Conservation (phyloP, 2,888 invertebrate genomes). For the Lasioglossum morio region DNA sequence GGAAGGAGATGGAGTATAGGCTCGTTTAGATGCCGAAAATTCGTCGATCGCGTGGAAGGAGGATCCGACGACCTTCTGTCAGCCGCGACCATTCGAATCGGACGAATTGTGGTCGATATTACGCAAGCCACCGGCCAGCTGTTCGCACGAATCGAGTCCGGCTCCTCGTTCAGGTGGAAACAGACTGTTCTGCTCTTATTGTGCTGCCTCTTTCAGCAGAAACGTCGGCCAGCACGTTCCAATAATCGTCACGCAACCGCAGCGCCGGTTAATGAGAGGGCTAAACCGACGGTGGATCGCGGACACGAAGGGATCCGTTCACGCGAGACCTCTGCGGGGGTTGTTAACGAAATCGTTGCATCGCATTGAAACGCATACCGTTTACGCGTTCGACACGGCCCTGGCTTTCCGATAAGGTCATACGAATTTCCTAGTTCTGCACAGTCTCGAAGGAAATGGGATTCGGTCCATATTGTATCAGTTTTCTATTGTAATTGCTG, state of each 20-base stretch:
- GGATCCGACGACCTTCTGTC: not conserved
- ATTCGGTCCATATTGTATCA: not conserved
- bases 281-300: constrained; percentile 14
- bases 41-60: not conserved
- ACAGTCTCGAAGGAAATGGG: not conserved
- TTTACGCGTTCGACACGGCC: not conserved
- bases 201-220: constrained; percentile 1
- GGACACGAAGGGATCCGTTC: constrained; percentile 26
- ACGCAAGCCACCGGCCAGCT: not conserved
- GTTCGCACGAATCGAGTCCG: not conserved
- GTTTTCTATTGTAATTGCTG: too few species aligned
- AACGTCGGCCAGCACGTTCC: constrained; percentile 23
- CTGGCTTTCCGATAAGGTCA: not conserved
- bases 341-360: constrained; percentile 43
- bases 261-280: constrained; percentile 29
- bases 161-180: constrained; percentile 22
- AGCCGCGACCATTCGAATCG: constrained; percentile 11
- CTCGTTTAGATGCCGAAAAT: not conserved
- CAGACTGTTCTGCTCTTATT: not conserved
- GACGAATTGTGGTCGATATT: constrained; percentile 16
- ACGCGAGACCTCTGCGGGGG: constrained; percentile 38
- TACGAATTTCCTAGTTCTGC: not conserved
- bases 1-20: not conserved
- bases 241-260: constrained; percentile 37
- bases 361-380: not conserved